Base-by-base conservation (phyloP, 2,113 vertebrate species). In the Caretta caretta region DNA sequence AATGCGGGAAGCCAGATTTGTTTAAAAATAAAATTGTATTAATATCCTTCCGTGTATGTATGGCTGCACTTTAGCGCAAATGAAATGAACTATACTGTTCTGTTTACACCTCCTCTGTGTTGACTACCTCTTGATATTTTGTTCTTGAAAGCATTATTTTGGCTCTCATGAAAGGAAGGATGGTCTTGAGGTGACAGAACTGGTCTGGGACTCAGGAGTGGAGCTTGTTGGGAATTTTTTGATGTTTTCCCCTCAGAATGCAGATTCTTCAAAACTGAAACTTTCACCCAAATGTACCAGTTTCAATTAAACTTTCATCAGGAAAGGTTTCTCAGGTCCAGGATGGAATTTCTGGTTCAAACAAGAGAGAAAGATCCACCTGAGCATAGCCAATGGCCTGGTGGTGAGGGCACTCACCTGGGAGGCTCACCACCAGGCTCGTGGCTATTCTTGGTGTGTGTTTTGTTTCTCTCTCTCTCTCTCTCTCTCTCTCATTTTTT, bases 111-210 rank as follows among this genome's bases (percentile, higher is more conserved):
- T 72, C n/a, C 8, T 16, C 19, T 88, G 57, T 59, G 0, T 2
- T 13, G 27, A 57, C 14, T 3, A 1, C 24, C 42, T 78, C 24
- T 27, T 14, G 75, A 48, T 48, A 29, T 78, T 78, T 78, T 48
- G 25, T 48, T 78, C 42, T 78, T 48, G 22, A 78, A 48, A 78
- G 75, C 75, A 48, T 46, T 48, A 48, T 46, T 48, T 48, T 48
- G 11, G 42, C 46, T 10, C 75, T 48, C 10, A 42, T 4, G 3
- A 48, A 35, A 5, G n/a, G 49, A 90, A 65, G 25, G 11, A 25
- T 46, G 1, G 0, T 75, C 79, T 53, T 4, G 76, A 29, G 89
- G 1, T 78, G 4, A 4, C 1, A 1, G 2, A 46, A 3, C 7
- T 4, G 69, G 50, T 0, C 54, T 11, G 27, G 20, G 57, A 25